Evolutionary conservation across 2,888 invertebrate species (phyloP).

Genomic region (Caenorhabditis sp.): DNA sequence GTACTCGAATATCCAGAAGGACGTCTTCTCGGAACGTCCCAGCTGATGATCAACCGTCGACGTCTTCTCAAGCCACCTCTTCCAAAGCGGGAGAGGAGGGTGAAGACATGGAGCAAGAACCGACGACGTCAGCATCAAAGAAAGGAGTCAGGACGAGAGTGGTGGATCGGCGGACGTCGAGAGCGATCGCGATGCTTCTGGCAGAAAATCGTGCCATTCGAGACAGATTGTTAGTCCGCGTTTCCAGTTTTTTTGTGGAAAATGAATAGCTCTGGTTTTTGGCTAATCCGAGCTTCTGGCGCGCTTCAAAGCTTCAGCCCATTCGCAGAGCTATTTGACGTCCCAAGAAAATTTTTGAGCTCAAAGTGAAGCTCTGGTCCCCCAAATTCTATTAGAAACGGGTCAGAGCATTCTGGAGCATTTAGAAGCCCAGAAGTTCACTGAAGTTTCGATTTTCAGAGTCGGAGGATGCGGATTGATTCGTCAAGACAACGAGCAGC

Average conservation of each 20-base stretch:
- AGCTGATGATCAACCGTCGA: slow-evolving; percentile 46
- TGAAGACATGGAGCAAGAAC: neutral
- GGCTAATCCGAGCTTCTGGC: too few species aligned
- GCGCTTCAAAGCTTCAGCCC: too few species aligned
- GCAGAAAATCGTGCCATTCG: slow-evolving; percentile 8
- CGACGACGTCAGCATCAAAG: neutral
- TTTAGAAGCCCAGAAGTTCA: too few species aligned
- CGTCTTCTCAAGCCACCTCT: slow-evolving; percentile 18
- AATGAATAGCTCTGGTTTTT: too few species aligned
- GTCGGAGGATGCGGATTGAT: too few species aligned
- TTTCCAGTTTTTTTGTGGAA: neutral
- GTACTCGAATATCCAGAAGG: slow-evolving; percentile 21
- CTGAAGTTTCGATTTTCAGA: neutral
- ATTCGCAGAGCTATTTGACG: too few species aligned
- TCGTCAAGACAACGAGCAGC: too few species aligned
- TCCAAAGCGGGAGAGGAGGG: too few species aligned
- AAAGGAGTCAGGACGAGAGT: slow-evolving; percentile 3
- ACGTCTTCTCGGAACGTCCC: slow-evolving; percentile 33
- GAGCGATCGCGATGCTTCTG: slow-evolving; percentile 27
- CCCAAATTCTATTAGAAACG: too few species aligned
- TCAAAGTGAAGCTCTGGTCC: too few species aligned
- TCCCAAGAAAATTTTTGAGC: too few species aligned
- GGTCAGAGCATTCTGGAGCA: too few species aligned
- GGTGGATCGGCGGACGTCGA: slow-evolving; percentile 7
- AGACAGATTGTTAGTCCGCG: slow-evolving; percentile 5